These are phyloP conservation scores for Erpobdella octoculata DNA, from an alignment of 2,888 invertebrate genomes.

Conservation along the genomic window DNA sequence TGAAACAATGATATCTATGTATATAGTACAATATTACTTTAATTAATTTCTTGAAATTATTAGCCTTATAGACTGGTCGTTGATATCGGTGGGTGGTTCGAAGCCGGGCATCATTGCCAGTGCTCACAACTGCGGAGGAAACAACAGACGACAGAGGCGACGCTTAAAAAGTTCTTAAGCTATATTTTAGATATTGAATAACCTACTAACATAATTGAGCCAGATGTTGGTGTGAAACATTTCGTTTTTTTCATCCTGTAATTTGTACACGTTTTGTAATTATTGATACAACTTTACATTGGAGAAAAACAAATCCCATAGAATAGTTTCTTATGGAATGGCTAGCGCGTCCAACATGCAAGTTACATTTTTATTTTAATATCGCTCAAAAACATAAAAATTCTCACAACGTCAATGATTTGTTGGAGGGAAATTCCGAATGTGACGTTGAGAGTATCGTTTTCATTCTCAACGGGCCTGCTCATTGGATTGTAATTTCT, in stretches of 20 bases:
- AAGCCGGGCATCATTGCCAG: no score
- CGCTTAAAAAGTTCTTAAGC: no score
- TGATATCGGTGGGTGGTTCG: background rate
- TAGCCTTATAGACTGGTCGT: no score
- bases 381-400: background rate
- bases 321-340: background rate
- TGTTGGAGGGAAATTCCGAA: constrained; percentile 39
- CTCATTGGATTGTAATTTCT: constrained; percentile 35
- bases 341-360: no score
- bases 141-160: no score
- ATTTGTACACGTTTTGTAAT: background rate
- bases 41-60: background rate
- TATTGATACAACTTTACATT: background rate
- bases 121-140: no score
- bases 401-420: constrained; percentile 38
- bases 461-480: constrained; percentile 37
- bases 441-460: constrained; percentile 35
- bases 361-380: background rate
- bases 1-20: no score
- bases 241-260: constrained; percentile 40
- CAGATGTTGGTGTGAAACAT: constrained; percentile 41
- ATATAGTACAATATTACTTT: no score
- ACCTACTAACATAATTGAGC: constrained; percentile 40
- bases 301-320: background rate
- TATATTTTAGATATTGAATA: no score